Base-by-base conservation (phyloP, 2,797 vertebrate species). In the Chromis chromis region DNA sequence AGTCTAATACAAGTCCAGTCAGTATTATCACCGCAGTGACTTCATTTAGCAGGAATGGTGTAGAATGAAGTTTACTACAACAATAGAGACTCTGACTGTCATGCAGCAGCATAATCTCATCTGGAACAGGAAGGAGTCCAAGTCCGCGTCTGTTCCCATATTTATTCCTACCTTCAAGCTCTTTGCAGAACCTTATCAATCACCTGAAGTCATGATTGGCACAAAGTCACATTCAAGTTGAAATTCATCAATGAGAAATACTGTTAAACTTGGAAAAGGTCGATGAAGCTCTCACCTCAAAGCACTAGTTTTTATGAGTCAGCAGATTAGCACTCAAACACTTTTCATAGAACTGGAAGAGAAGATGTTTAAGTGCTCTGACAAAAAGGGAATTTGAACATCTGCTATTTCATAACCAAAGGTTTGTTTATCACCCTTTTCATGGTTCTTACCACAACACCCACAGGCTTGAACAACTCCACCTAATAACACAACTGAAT, bases 1-100 rank as follows among this genome's bases (percentile, higher is more conserved):
- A 68, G 16, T 44, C 55, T 57, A 49, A 44, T 70, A 31, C 63
- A 62, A 56, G 60, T 70, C 52, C 53, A 39, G 31, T 22, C 24
- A 40, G 16, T 17, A 17, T 44, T 44, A 44, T 78, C 76, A 78
- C 53, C 33, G 49, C 21, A 57, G 52, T 74, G 83, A 85, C 62
- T 61, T 78, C 55, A 76, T 70, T 40, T 8, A 27, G 14, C 24
- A 56, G 62, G 75, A 79, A 80, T 68, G 67, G 33, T 58, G 53
- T 28, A 31, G 40, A 79, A 70, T 27, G 17, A 66, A 21, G 28
- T 62, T 53, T 56, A 49, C 4, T 64, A 40, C 59, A 66, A 39
- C 66, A 57, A 57, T 14, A 60, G 46, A 48, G 48, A 62, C 40
- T 68, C 27, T 62, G 19, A 56, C 33, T n/a, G 24, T 10, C 31